phyloP scores from a whole-genome alignment of 1,140 invertebrate genomes.

The Ditylenchus dipsaci region DNA sequence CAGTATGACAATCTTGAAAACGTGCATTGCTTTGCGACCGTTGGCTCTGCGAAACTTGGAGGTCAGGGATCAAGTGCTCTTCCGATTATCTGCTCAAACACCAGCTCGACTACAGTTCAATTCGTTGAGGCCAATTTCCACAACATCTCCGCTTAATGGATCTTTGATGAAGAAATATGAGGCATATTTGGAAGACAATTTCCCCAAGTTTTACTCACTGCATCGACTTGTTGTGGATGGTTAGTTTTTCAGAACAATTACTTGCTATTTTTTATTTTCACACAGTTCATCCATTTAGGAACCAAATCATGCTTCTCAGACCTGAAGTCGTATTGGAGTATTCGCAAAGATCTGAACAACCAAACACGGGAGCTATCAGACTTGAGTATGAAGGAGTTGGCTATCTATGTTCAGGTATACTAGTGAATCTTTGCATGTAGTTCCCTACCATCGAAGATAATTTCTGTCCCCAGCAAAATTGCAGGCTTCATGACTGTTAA shows the following conservation, averaged over 20 bases:
- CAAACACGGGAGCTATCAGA: slow-evolving; percentile 29
- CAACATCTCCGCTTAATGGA: not conserved
- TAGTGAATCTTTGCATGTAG: too few species aligned
- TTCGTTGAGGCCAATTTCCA: not conserved
- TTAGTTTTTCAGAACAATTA: slow-evolving; percentile 8
- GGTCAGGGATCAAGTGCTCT: too few species aligned
- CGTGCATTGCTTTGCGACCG: too few species aligned
- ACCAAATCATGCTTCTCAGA: slow-evolving; percentile 41
- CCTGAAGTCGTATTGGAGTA: slow-evolving; percentile 34
- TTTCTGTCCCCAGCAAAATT: too few species aligned
- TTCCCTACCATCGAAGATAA: too few species aligned
- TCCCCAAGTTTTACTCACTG: slow-evolving; percentile 19
- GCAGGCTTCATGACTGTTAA: too few species aligned
- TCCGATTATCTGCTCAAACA: too few species aligned
- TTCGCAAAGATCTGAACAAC: slow-evolving; percentile 20
- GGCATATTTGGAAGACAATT: slow-evolving; percentile 22
- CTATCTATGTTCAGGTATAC: slow-evolving; percentile 35
- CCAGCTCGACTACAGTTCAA: too few species aligned
- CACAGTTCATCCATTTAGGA: slow-evolving; percentile 30
- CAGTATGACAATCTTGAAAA: too few species aligned
- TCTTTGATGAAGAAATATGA: slow-evolving; percentile 18
- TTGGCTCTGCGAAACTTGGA: too few species aligned
- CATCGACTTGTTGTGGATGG: slow-evolving; percentile 32
- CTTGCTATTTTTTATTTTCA: not conserved
- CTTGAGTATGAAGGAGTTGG: slow-evolving; percentile 32